Base-by-base conservation (phyloP, 2,797 vertebrate species). In the Botia kubotai region DNA sequence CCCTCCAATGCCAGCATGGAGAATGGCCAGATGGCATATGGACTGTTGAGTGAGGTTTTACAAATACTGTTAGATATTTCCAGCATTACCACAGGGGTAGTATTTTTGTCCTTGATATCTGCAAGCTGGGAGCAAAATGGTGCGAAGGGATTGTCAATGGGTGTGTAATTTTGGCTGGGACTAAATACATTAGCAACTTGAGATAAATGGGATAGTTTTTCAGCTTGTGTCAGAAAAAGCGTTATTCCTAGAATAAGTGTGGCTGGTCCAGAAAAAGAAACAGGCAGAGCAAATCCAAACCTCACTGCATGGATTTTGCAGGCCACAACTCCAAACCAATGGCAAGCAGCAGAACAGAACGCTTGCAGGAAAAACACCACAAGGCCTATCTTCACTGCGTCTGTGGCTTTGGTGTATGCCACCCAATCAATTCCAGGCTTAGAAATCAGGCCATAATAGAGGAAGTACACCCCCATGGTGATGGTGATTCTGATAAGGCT, bases 241-340 rank as follows among this genome's bases (percentile, higher is more conserved):
- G 88, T 6, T 1, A 94, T 3, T 67, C 92, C 93, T 68, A 94
- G 5, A n/a, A 94, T 33, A 1, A 94, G 87, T n/a, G 93, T 90
- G 1, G 77, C 2, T 2, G 94, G 93, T n/a, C 92, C 92, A 0
- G 93, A 92, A 72, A 82, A 80, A 6, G 87, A 90, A 0, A 94
- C 75, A 0, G 95, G 95, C 16, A 93, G 43, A 0, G 92, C 93
- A 77, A 95, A 95, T 86, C 94, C 87, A 86, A 92, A 89, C 46
- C 85, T 89, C 80, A 95, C 89, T 0, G 93, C 85, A 67, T 95
- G 93, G 81, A 95, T 95, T 86, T 95, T 95, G 83, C 94, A 95
- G 66, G 93, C 94, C 78, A 95, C 93, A 17, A 95, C 92, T 3
- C 94, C 94, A 76, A 95, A 95, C 95, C 95, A 95, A 86, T 95